Conservation (phyloP, 1,140 invertebrate species). For the Sogatella furcifera region DNA sequence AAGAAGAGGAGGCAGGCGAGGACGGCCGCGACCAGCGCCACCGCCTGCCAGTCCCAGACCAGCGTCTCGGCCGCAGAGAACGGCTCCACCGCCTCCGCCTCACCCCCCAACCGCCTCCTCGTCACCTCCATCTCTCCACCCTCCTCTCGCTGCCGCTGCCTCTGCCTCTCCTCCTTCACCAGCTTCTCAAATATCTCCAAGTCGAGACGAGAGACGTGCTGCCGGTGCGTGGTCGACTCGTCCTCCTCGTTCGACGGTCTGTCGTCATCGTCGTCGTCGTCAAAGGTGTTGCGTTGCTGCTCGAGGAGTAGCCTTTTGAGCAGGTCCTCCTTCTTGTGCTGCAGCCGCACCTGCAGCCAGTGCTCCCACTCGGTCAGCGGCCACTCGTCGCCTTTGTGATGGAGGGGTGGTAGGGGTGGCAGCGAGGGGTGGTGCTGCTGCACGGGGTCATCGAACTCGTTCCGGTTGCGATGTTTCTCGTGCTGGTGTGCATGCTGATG, state of each 20-base stretch:
- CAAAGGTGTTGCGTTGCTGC: conserved; percentile 4
- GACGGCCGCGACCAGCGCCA: conserved; percentile 44
- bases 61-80: conserved; percentile 20
- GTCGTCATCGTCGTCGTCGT: background rate
- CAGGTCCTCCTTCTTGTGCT: conserved; percentile 18
- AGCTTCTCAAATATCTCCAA: conserved; percentile 8
- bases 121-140: too few species aligned
- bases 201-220: conserved; percentile 6
- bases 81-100: conserved; percentile 7
- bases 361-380: conserved; percentile 8
- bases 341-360: conserved; percentile 14
- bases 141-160: too few species aligned
- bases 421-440: too few species aligned
- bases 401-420: background rate
- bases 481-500: background rate
- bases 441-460: too few species aligned
- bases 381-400: background rate
- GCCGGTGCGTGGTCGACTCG: conserved; percentile 4
- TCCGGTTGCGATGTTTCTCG: conserved; percentile 6
- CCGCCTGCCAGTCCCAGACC: conserved; percentile 45
- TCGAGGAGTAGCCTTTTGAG: conserved; percentile 16
- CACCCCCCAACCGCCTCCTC: conserved; percentile 6
- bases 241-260: background rate
- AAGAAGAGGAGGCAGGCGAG: conserved; percentile 52
- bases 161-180: too few species aligned